These are phyloP conservation scores for Syngnathus typhle DNA, from an alignment of 2,113 vertebrate genomes.

Conservation along the genomic window DNA sequence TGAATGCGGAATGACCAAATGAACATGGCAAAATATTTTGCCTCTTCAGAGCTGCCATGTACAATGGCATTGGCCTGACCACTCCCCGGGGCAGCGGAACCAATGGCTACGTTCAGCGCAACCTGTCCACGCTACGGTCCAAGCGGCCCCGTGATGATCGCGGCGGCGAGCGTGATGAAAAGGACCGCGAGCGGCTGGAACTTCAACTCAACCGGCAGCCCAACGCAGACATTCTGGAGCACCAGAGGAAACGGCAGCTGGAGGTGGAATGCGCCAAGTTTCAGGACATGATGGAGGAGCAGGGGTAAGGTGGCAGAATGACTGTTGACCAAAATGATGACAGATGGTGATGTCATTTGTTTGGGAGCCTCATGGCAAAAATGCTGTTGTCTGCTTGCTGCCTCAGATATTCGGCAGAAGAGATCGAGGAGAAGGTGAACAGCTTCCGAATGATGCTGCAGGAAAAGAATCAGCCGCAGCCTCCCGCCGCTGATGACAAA, in stretches of 20 bases:
- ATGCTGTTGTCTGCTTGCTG: background rate
- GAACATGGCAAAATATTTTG: background rate
- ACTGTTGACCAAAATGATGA: background rate
- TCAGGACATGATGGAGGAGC: constrained; percentile 95
- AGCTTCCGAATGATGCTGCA: constrained; percentile 89
- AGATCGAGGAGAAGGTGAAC: constrained; percentile 89
- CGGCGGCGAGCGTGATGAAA: constrained; percentile 71
- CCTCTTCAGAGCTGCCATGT: constrained; percentile 67
- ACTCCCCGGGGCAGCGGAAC: constrained; percentile 90
- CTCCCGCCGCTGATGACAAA: constrained; percentile 55
- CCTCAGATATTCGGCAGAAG: constrained; percentile 80
- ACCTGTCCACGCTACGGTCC: constrained; percentile 82
- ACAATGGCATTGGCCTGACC: constrained; percentile 89
- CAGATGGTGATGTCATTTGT: background rate
- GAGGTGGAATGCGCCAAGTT: constrained; percentile 90
- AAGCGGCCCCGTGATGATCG: constrained; percentile 82
- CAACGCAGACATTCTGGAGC: constrained; percentile 89
- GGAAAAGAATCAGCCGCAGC: constrained; percentile 79
- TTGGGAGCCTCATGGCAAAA: too few species aligned
- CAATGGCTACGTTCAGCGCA: constrained; percentile 90
- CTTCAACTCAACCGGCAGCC: constrained; percentile 84
- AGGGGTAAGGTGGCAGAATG: constrained; percentile 70
- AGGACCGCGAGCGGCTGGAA: constrained; percentile 83
- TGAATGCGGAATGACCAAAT: background rate
- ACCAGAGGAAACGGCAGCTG: constrained; percentile 87